Percentiles rank a stretch among this genome's conserved stretches.
Evolutionary conservation across 2,113 vertebrate genomes (phyloP).

Genomic region (Progne subis): DNA sequence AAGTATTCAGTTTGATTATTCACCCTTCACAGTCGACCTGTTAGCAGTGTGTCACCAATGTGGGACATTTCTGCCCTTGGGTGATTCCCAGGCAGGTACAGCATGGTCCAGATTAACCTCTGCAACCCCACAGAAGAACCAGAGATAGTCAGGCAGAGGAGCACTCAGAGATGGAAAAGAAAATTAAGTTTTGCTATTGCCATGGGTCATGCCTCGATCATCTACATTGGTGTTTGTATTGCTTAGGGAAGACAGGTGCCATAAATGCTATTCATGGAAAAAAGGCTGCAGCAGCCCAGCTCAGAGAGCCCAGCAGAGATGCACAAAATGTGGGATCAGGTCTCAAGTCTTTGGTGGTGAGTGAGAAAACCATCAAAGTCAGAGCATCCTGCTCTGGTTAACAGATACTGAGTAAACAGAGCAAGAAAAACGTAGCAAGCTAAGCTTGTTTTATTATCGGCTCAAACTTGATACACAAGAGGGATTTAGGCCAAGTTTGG

Average conservation of each 20-base stretch:
- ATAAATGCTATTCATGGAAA: background rate
- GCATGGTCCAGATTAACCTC: background rate
- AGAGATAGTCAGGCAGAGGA: background rate
- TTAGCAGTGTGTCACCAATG: fast-evolving
- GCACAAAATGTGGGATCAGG: fast-evolving
- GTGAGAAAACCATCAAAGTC: background rate
- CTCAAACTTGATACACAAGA: background rate
- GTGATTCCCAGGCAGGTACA: background rate
- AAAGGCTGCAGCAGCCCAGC: background rate
- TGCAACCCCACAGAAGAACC: background rate
- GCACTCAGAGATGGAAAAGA: background rate
- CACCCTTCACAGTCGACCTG: background rate
- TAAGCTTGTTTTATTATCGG: background rate
- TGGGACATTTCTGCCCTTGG: background rate
- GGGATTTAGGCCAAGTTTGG: background rate
- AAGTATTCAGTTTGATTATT: background rate
- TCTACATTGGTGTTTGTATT: background rate
- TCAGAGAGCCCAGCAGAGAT: background rate
- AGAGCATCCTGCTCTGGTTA: background rate
- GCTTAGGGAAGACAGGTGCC: background rate
- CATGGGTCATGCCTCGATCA: fast-evolving
- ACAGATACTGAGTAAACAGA: background rate
- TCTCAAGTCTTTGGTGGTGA: background rate
- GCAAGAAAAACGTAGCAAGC: background rate
- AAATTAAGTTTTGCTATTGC: background rate